These are phyloP conservation scores for Unio pictorum DNA, from an alignment of 2,888 invertebrate species.

Conservation along the genomic window DNA sequence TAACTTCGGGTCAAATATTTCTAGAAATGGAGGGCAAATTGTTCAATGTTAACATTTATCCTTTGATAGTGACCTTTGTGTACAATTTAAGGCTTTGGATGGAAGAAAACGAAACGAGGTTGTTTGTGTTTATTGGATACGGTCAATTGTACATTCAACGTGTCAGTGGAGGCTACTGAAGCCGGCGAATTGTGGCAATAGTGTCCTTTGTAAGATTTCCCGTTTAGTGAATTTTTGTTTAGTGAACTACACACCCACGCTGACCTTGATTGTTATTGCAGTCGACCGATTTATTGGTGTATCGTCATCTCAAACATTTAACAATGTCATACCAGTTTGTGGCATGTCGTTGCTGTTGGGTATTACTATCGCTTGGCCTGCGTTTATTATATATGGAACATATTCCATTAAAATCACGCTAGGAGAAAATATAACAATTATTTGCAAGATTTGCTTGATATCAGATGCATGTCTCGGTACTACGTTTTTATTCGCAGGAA, in stretches of 20 bases:
- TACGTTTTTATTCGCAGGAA: conserved; percentile 33
- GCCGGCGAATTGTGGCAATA: conserved; percentile 19
- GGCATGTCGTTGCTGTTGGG: conserved; percentile 18
- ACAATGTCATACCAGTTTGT: conserved; percentile 23
- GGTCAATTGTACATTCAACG: conserved; percentile 27
- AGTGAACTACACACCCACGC: conserved; percentile 29
- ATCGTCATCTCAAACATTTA: conserved; percentile 22
- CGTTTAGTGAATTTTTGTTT: conserved; percentile 21
- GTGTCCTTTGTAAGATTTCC: conserved; percentile 29
- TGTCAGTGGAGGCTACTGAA: conserved; percentile 28
- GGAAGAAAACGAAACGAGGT: conserved; percentile 30
- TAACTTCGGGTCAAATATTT: no score
- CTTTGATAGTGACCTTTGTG: conserved; percentile 6
- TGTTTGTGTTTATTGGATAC: conserved; percentile 30
- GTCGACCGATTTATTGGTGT: conserved; percentile 29
- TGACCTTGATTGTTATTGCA: conserved; percentile 31
- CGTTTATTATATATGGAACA: conserved; percentile 32
- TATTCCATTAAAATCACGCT: conserved; percentile 12
- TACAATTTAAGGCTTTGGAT: conserved; percentile 22
- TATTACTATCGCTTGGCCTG: conserved; percentile 22
- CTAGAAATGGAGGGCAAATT: no score
- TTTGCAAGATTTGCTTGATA: no score
- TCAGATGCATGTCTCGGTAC: conserved; percentile 2
- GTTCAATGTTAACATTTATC: no score
- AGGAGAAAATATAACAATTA: no score